phyloP scores from a whole-genome alignment of 2,888 invertebrate genomes.

The Callyntrura guangdongensis region DNA sequence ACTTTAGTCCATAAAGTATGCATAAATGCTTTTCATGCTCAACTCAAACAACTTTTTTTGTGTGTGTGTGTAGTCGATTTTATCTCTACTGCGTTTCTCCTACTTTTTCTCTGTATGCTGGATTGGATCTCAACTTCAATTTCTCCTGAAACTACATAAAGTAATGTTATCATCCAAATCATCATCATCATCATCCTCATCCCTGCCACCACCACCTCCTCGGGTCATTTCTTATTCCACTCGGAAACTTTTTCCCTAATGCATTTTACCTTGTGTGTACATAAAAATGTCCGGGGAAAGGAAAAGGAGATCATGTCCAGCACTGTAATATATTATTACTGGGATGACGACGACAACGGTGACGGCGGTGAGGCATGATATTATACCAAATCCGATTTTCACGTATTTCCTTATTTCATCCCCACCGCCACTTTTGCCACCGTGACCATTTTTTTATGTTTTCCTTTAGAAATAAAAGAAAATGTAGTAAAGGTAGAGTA shows the following conservation, averaged over 20 bases:
- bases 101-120: too few relatives aligned
- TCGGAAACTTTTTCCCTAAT: slow-evolving; percentile 47
- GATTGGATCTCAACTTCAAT: too few relatives aligned
- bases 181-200: neutral
- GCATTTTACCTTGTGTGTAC: slow-evolving; percentile 58
- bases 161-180: slow-evolving; percentile 47
- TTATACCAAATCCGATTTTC: slow-evolving; percentile 65
- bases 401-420: slow-evolving; percentile 26
- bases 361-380: slow-evolving; percentile 41
- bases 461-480: too few relatives aligned
- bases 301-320: slow-evolving; percentile 53
- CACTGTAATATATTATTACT: slow-evolving; percentile 32
- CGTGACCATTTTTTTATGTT: neutral
- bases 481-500: too few relatives aligned
- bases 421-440: neutral
- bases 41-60: slow-evolving; percentile 60
- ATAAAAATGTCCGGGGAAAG: slow-evolving; percentile 26
- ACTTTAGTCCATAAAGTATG: slow-evolving; percentile 71
- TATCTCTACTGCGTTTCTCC: slow-evolving; percentile 23
- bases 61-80: slow-evolving; percentile 62
- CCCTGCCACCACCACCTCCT: slow-evolving; percentile 26
- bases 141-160: too few relatives aligned
- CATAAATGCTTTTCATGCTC: slow-evolving; percentile 63
- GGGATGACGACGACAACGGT: too few relatives aligned
- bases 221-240: slow-evolving; percentile 61